Conservation (phyloP, 2,888 invertebrate genomes). For the Drosophila gaucha region DNA sequence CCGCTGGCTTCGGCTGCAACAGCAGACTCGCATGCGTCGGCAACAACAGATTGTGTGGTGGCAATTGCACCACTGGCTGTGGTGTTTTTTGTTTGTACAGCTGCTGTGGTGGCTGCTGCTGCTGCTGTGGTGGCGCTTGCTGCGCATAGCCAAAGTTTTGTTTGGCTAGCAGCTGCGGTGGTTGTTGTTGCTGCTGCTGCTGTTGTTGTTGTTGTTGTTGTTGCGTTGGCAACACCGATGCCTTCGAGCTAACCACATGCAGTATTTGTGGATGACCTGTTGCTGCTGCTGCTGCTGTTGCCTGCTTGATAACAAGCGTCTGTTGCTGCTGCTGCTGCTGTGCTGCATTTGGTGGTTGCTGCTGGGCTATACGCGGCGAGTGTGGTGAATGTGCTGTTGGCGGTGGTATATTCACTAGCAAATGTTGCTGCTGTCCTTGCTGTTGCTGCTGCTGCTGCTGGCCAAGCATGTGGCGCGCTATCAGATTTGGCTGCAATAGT, state of each 20-base stretch:
- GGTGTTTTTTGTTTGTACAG: conserved; percentile 71
- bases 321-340: conserved; percentile 68
- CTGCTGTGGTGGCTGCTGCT: conserved; percentile 69
- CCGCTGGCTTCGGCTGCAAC: conserved; percentile 71
- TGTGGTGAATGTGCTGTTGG: conserved; percentile 80
- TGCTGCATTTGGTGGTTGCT: conserved; percentile 46
- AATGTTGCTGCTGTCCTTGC: conserved; percentile 69
- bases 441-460: conserved; percentile 62
- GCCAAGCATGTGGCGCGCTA: conserved; percentile 64
- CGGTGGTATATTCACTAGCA: conserved; percentile 83
- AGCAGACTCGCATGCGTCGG: conserved; percentile 70
- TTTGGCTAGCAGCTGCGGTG: conserved; percentile 47
- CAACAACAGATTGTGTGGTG: conserved; percentile 78
- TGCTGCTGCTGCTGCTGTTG: conserved; percentile 54
- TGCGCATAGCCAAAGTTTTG: conserved; percentile 60
- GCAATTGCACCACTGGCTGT: conserved; percentile 58
- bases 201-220: conserved; percentile 37
- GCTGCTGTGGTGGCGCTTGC: conserved; percentile 47
- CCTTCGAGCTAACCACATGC: conserved; percentile 82
- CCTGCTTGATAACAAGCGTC: conserved; percentile 80
- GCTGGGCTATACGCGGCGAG: conserved; percentile 51
- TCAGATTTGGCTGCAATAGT: conserved; percentile 73
- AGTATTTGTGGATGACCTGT: conserved; percentile 70
- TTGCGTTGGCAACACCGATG: conserved; percentile 57
- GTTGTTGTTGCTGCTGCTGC: conserved; percentile 47